Evolutionary conservation across 1,140 invertebrate genomes (phyloP).

Genomic region (Mya arenaria): DNA sequence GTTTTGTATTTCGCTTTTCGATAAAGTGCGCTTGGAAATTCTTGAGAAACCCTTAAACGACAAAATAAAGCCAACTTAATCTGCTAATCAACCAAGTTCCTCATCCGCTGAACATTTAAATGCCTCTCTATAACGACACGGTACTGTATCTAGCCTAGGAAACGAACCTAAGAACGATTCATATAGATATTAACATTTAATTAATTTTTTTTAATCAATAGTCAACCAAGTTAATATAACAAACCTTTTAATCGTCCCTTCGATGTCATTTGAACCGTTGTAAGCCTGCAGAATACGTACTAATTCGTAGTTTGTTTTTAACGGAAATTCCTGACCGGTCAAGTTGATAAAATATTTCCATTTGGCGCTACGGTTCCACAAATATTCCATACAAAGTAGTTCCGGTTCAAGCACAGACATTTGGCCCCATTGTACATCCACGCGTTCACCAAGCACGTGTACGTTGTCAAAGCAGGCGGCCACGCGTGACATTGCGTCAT

Average conservation of each 20-base stretch:
- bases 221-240: too few relatives aligned
- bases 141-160: too few relatives aligned
- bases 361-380: constrained; percentile 60
- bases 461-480: constrained; percentile 70
- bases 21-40: too few relatives aligned
- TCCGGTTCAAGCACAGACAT: constrained; percentile 69
- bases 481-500: constrained; percentile 48
- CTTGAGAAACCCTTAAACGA: too few relatives aligned
- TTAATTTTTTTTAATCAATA: too few relatives aligned
- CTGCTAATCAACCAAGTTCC: too few relatives aligned
- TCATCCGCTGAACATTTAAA: too few relatives aligned
- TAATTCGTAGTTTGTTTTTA: constrained; percentile 73
- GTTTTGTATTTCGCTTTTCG: too few relatives aligned
- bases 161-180: too few relatives aligned
- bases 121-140: too few relatives aligned
- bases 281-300: constrained; percentile 70
- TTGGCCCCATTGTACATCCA: constrained; percentile 64
- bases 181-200: too few relatives aligned
- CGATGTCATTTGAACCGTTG: constrained; percentile 73
- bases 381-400: constrained; percentile 73
- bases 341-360: constrained; percentile 78
- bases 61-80: too few relatives aligned
- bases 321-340: constrained; percentile 76
- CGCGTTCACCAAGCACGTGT: constrained; percentile 61
- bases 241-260: constrained; percentile 62